phyloP scores from a whole-genome alignment of 2,888 invertebrate species.

The Trissoscelio sp. region DNA sequence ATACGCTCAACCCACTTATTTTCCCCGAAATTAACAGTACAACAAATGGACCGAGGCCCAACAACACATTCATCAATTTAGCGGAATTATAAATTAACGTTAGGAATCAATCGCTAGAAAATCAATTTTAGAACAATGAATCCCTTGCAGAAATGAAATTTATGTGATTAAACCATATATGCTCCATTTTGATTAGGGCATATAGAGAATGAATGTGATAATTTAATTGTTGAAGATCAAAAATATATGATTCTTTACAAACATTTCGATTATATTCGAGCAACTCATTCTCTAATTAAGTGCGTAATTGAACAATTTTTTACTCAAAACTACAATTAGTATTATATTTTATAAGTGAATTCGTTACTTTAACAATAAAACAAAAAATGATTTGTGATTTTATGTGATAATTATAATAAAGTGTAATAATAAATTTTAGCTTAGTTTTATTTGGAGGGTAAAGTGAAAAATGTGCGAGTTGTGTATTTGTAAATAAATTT shows the following conservation, averaged over 20 bases:
- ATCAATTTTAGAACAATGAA: slow-evolving; percentile 1
- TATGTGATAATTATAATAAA: slow-evolving; percentile 18
- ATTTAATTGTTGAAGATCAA: slow-evolving; percentile 9
- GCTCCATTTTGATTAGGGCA: too few relatives aligned
- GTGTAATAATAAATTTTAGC: neutral
- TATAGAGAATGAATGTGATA: slow-evolving; percentile 41
- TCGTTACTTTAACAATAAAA: slow-evolving; percentile 7
- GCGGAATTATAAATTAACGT: slow-evolving; percentile 73
- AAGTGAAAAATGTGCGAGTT: slow-evolving; percentile 2
- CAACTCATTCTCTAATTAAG: neutral
- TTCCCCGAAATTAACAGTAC: slow-evolving; percentile 77
- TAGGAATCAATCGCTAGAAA: slow-evolving; percentile 4
- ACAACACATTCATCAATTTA: slow-evolving; percentile 77
- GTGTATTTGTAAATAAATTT: slow-evolving; percentile 74
- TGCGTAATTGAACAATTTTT: slow-evolving; percentile 16
- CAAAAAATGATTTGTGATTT: slow-evolving; percentile 25
- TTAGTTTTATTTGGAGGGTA: neutral
- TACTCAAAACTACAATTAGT: slow-evolving; percentile 14
- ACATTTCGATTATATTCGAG: slow-evolving; percentile 4
- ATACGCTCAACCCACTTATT: slow-evolving; percentile 78
- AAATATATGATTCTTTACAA: neutral
- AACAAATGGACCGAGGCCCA: slow-evolving; percentile 74
- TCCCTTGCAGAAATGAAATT: neutral
- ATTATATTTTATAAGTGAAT: slow-evolving; percentile 23
- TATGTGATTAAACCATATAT: neutral